Evolutionary conservation across 2,888 invertebrate genomes (phyloP).

Genomic region (Uloborus plumipes): DNA sequence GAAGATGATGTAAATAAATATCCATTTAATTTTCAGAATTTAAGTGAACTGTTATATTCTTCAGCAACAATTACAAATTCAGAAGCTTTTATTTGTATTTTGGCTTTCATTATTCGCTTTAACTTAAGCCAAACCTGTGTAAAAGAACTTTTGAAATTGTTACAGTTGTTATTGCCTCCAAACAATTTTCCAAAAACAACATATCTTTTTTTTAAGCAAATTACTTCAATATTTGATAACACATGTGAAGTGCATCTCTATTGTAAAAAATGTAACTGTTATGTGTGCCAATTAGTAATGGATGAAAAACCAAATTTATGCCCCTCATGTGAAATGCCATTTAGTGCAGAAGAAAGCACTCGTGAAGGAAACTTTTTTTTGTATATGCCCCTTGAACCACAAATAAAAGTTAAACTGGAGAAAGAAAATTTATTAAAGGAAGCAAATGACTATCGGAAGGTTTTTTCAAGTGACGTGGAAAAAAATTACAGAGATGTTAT

Average conservation of each 20-base stretch:
- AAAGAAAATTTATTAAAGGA: neutral
- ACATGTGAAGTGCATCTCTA: conserved; percentile 9
- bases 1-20: too few relatives aligned
- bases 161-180: conserved; percentile 3
- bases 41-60: neutral
- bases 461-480: neutral
- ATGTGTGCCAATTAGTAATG: neutral
- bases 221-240: conserved; percentile 1
- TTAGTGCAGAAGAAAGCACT: neutral
- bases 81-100: neutral
- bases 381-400: conserved; percentile 2
- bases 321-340: neutral
- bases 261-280: neutral
- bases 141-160: neutral
- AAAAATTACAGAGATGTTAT: conserved; percentile 9
- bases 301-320: neutral
- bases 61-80: neutral
- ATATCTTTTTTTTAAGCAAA: neutral
- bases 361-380: neutral
- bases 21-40: neutral
- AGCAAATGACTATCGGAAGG: neutral
- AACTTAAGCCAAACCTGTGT: conserved; percentile 5
- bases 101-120: conserved; percentile 10
- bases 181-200: neutral
- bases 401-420: conserved; percentile 4